phyloP scores from a whole-genome alignment of 2,113 vertebrate genomes.

The Lucifuga dentata region DNA sequence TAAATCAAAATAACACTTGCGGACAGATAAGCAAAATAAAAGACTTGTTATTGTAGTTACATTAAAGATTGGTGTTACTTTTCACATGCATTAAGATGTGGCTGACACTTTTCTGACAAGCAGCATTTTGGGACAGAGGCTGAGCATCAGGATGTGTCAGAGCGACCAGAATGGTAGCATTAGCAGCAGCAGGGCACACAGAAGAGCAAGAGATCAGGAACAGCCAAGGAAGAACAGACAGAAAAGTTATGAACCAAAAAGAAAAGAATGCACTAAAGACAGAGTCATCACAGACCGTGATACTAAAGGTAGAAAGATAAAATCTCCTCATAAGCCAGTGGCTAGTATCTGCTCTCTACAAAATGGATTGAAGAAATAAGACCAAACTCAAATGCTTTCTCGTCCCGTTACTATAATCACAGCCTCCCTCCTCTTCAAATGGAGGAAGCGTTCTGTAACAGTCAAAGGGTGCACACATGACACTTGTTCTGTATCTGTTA shows the following conservation, averaged over 20 bases:
- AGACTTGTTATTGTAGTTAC: conserved; percentile 68
- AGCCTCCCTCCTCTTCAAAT: conserved; percentile 29
- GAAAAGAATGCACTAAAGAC: conserved; percentile 68
- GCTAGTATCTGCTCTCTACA: conserved; percentile 35
- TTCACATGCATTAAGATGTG: conserved; percentile 80
- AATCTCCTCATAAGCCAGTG: no score
- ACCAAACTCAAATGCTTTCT: conserved; percentile 1
- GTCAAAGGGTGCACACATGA: conserved; percentile 36
- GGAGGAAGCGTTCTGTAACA: conserved; percentile 41
- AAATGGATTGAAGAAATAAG: conserved; percentile 32
- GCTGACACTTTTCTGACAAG: conserved; percentile 77
- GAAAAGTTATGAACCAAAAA: conserved; percentile 47
- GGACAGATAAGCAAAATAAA: conserved; percentile 69
- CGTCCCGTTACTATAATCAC: conserved; percentile 15
- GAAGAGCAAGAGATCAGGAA: conserved; percentile 41
- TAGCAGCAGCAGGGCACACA: conserved; percentile 78
- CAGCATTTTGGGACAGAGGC: conserved; percentile 79
- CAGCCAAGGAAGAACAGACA: conserved; percentile 28
- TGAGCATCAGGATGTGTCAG: conserved; percentile 71
- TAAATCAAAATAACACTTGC: conserved; percentile 65
- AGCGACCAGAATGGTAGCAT: conserved; percentile 71
- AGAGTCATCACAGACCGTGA: conserved; percentile 60
- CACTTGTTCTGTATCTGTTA: conserved; percentile 14
- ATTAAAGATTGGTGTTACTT: conserved; percentile 65
- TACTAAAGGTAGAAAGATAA: conserved; percentile 52